phyloP scores from a whole-genome alignment of 1,140 invertebrate genomes.

The Riptortus pedestris region DNA sequence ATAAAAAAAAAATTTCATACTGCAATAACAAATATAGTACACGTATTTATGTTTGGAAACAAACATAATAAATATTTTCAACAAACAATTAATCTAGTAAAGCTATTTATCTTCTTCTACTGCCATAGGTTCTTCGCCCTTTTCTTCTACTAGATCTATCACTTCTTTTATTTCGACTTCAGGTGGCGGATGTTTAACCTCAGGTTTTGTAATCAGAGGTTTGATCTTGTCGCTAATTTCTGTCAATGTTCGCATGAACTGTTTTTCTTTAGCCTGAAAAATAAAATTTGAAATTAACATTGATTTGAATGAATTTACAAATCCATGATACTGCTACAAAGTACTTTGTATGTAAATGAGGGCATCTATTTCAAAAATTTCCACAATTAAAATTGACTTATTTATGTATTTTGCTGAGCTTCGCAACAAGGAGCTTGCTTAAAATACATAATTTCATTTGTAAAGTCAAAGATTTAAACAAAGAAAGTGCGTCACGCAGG shows the following conservation, averaged over 20 bases:
- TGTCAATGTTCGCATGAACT: slow-evolving; percentile 22
- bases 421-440: too few relatives aligned
- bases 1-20: too few relatives aligned
- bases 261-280: slow-evolving; percentile 24
- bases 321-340: too few relatives aligned
- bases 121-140: not conserved
- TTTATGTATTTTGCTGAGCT: too few relatives aligned
- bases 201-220: slow-evolving; percentile 16
- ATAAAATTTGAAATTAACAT: slow-evolving; percentile 2
- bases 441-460: not conserved
- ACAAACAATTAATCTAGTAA: too few relatives aligned
- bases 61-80: not conserved
- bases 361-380: too few relatives aligned
- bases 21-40: not conserved
- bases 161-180: slow-evolving; percentile 2
- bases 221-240: slow-evolving; percentile 27
- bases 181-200: not conserved
- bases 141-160: slow-evolving; percentile 1
- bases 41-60: not conserved
- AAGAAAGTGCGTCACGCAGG: too few relatives aligned
- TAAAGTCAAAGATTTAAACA: too few relatives aligned
- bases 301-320: not conserved
- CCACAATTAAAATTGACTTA: too few relatives aligned
- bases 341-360: too few relatives aligned
- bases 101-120: slow-evolving; percentile 4